Percentiles rank a stretch among this genome's conserved stretches.
Evolutionary conservation across 2,888 invertebrate species (phyloP).

Genomic region (Eudemis profundana): DNA sequence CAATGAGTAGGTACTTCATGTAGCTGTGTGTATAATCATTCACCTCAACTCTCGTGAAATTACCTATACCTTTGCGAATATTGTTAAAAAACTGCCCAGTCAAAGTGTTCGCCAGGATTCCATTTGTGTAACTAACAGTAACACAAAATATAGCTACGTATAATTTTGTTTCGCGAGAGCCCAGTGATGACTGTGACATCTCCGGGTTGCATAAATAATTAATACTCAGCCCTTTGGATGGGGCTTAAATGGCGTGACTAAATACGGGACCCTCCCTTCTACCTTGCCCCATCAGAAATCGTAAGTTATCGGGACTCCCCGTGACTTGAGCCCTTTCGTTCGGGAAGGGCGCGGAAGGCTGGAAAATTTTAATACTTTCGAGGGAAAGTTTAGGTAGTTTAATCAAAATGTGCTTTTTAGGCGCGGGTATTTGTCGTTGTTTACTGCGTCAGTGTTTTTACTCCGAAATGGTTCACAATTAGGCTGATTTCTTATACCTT

Average conservation of each 20-base stretch:
- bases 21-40: too few species aligned
- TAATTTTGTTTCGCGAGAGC: conserved; percentile 15
- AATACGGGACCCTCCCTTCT: conserved; percentile 43
- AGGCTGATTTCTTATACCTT: background rate
- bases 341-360: background rate
- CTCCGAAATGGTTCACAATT: conserved; percentile 1
- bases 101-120: too few species aligned
- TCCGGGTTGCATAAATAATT: conserved; percentile 45
- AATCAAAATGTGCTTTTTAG: conserved; percentile 36
- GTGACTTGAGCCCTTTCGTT: background rate
- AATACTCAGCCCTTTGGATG: conserved; percentile 47
- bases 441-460: conserved; percentile 7
- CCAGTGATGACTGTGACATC: conserved; percentile 38
- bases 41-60: too few species aligned
- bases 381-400: conserved; percentile 21
- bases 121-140: background rate
- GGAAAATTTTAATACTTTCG: conserved; percentile 40
- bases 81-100: too few species aligned
- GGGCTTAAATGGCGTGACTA: conserved; percentile 49
- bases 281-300: background rate
- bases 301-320: background rate
- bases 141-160: background rate
- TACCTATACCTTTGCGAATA: too few species aligned
- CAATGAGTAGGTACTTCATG: too few species aligned
- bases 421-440: conserved; percentile 17